Conservation (phyloP, 2,888 invertebrate genomes). For the Plagodis dolabraria region DNA sequence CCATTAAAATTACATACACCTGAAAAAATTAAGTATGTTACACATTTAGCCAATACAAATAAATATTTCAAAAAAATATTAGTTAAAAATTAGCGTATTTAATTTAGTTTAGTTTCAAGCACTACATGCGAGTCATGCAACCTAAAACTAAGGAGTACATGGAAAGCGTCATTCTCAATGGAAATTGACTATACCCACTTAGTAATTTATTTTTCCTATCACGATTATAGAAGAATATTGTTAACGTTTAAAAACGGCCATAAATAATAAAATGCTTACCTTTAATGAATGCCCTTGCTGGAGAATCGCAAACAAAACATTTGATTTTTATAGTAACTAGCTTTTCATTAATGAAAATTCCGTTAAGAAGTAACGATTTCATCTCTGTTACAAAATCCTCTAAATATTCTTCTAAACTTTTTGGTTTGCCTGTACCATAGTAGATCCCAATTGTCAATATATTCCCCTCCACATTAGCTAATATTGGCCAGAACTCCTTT, state of each 20-base stretch:
- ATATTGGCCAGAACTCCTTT: constrained; percentile 3
- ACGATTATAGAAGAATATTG: background rate
- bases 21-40: constrained; percentile 12
- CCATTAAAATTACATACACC: constrained; percentile 38
- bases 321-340: too few species aligned
- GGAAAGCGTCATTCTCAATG: too few species aligned
- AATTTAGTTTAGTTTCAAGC: constrained; percentile 1
- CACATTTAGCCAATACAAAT: constrained; percentile 1
- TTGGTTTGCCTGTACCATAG: constrained; percentile 26
- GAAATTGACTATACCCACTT: background rate
- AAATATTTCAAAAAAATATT: background rate
- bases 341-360: constrained; percentile 8
- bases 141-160: too few species aligned
- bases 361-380: constrained; percentile 7
- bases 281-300: background rate
- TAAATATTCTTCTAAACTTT: constrained; percentile 24
- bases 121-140: background rate
- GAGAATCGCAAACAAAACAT: too few species aligned
- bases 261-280: background rate
- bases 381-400: constrained; percentile 18
- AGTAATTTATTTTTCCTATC: background rate
- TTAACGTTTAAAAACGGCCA: background rate
- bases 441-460: constrained; percentile 19
- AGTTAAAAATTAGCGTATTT: background rate
- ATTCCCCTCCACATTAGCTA: constrained; percentile 7